Percentiles rank a stretch among this genome's conserved stretches.
These are phyloP conservation scores for Ladona fulva DNA, from an alignment of 1,140 invertebrate species.

Conservation along the genomic window DNA sequence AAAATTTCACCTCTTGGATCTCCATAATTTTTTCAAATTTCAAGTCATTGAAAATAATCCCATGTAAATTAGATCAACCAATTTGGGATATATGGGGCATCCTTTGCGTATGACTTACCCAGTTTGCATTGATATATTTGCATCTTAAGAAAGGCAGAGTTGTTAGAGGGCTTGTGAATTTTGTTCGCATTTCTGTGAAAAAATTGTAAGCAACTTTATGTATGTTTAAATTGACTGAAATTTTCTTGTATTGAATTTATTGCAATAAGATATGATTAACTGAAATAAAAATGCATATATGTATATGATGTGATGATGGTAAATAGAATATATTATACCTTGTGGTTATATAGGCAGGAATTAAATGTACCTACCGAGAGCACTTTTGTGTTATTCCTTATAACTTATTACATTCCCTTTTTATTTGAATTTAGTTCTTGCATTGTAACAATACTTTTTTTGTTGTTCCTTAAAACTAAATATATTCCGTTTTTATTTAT, in stretches of 20 bases:
- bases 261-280: not conserved
- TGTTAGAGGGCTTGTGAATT: not conserved
- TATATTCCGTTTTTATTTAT: too few relatives aligned
- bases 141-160: too few relatives aligned
- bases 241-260: constrained; percentile 4
- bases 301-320: constrained; percentile 9
- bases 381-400: not conserved
- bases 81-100: too few relatives aligned
- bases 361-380: constrained; percentile 5
- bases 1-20: too few relatives aligned
- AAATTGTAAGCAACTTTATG: not conserved
- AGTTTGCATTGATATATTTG: too few relatives aligned
- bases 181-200: not conserved
- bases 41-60: too few relatives aligned
- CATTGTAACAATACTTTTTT: too few relatives aligned
- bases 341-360: constrained; percentile 9
- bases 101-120: too few relatives aligned
- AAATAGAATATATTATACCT: not conserved
- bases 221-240: not conserved
- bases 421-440: too few relatives aligned
- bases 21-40: too few relatives aligned
- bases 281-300: not conserved
- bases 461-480: too few relatives aligned
- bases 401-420: not conserved
- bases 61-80: too few relatives aligned